Conservation (phyloP, 2,888 invertebrate species). For the Alloplasta piceator region DNA sequence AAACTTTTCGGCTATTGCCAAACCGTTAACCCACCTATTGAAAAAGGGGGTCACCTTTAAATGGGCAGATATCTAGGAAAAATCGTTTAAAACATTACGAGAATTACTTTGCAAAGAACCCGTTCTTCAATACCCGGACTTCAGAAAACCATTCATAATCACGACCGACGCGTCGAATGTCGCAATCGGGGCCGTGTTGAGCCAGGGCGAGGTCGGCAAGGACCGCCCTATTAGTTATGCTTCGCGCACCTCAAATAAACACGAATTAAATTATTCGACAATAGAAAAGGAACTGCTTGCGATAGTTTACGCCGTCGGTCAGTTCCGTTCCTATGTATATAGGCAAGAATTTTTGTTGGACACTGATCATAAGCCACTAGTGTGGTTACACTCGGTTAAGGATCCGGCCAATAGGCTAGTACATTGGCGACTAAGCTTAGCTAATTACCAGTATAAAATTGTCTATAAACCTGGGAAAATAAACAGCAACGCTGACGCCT, state of each 20-base stretch:
- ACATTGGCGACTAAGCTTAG: too few relatives aligned
- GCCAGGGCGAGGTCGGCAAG: slow-evolving; percentile 42
- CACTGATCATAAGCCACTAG: too few relatives aligned
- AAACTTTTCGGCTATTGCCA: slow-evolving; percentile 14
- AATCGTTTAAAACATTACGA: slow-evolving; percentile 12
- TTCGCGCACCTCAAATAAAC: slow-evolving; percentile 33
- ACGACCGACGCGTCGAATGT: slow-evolving; percentile 58
- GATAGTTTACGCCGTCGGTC: slow-evolving; percentile 34
- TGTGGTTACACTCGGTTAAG: too few relatives aligned
- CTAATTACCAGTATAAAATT: too few relatives aligned
- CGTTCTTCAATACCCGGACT: slow-evolving; percentile 58
- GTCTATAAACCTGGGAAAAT: too few relatives aligned
- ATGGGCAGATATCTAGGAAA: slow-evolving; percentile 1
- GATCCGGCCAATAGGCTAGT: too few relatives aligned
- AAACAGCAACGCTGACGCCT: too few relatives aligned
- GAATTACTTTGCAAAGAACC: slow-evolving; percentile 46
- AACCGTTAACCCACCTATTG: slow-evolving; percentile 14
- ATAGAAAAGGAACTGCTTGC: slow-evolving; percentile 60
- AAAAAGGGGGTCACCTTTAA: slow-evolving; percentile 2
- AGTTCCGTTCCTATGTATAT: too few relatives aligned
- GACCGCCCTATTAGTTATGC: slow-evolving; percentile 57
- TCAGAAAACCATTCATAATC: slow-evolving; percentile 51
- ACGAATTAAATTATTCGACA: slow-evolving; percentile 50
- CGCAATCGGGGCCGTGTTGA: slow-evolving; percentile 46
- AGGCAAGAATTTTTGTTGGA: too few relatives aligned